Percentiles rank a stretch among this genome's conserved stretches.
These are phyloP conservation scores for Psephotus haematonotus DNA, from an alignment of 2,113 vertebrate species.

Conservation along the genomic window DNA sequence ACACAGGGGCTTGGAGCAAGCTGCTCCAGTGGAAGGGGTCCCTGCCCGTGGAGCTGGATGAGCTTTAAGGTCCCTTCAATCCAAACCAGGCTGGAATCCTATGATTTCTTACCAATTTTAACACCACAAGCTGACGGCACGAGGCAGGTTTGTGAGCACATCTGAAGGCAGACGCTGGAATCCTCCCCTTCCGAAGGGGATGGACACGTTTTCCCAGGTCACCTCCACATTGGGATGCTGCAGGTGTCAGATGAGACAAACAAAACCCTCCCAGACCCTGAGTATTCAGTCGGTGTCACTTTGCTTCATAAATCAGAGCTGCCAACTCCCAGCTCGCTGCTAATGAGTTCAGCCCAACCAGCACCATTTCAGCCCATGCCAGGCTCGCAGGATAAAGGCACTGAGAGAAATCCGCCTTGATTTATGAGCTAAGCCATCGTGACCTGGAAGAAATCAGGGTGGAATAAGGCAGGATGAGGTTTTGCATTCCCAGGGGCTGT, in stretches of 20 bases:
- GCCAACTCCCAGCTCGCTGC: background rate
- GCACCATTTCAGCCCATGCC: rapidly evolving
- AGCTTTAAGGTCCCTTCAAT: background rate
- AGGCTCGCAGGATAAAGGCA: rapidly evolving
- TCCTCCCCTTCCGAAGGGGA: background rate
- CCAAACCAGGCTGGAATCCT: background rate
- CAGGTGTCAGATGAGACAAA: background rate
- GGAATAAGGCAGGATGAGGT: background rate
- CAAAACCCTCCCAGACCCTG: background rate
- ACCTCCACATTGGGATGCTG: background rate
- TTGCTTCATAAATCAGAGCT: constrained; percentile 43
- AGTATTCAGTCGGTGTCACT: rapidly evolving
- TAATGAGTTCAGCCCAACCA: constrained; percentile 3
- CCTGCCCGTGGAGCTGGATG: background rate
- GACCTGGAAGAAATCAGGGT: background rate
- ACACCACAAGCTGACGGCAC: background rate
- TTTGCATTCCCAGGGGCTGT: background rate
- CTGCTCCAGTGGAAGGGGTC: too few species aligned
- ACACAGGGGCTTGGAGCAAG: too few species aligned
- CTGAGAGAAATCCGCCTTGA: constrained; percentile 10
- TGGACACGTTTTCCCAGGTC: rapidly evolving
- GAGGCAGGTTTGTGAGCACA: background rate
- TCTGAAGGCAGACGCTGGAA: background rate
- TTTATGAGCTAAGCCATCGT: background rate
- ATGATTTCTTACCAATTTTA: background rate